Base-by-base conservation (phyloP, 2,888 invertebrate genomes). In the Drosophila anomelani region DNA sequence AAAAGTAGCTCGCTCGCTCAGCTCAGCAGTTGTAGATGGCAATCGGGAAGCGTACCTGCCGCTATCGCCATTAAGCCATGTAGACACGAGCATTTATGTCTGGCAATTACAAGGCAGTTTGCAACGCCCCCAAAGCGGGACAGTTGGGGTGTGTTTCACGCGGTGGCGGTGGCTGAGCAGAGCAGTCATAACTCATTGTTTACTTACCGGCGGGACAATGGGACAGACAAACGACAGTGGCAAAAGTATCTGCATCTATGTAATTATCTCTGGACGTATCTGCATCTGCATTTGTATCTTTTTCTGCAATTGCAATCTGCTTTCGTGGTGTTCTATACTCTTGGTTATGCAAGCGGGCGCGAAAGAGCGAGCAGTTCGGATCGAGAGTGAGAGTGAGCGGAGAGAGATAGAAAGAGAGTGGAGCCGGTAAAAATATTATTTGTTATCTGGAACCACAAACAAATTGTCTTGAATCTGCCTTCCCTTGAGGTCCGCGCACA, bases 281-380 rank as follows among this genome's bases (percentile, higher is more conserved):
- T 51, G 43, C 43, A 58, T 46, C 47, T 23, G 72, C 39, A 51
- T 70, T 29, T 49, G 29, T 38, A 55, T 62, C 60, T 62, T 44
- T 20, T 32, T 61, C 46, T 69, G 38, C 68, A 53, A 32, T 39
- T 34, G 39, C 69, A 17, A 66, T 43, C 43, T 46, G 38, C 49
- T 32, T n/a, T 36, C 38, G 58, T n/a, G 43, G 46, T 62, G 58
- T 68, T 59, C 29, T 74, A 17, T 4, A 54, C 64, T 63, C 78
- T 78, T 61, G 83, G 83, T 76, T 83, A 81, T 85, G 78, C 76
- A 57, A 73, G 69, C 72, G 61, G 34, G 44, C n/a, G 34, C 39
- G 32, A 32, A 26, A 26, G 46, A 39, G 43, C 26, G 10, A 23
- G 23, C 38, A 32, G 6, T 32, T 36, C 36, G 17, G 51, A 43